Percentiles rank a stretch among this genome's conserved stretches.
Conservation (phyloP, 2,113 vertebrate genomes). For the Podarcis cretensis region DNA sequence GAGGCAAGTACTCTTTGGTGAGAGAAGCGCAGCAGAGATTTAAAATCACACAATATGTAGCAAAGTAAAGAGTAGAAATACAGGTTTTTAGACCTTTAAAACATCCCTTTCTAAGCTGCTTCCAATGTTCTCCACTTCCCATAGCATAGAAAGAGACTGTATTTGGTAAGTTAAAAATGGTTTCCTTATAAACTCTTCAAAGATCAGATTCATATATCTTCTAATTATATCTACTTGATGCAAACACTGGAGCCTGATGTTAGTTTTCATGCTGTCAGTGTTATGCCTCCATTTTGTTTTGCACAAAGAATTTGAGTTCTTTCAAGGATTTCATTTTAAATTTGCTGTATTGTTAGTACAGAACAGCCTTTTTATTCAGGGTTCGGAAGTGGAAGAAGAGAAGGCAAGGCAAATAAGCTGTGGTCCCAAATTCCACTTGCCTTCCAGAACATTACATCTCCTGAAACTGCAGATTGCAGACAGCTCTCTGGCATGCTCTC, state of each 20-base stretch:
- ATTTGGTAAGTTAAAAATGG: too few species aligned
- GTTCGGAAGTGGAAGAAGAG: neutral
- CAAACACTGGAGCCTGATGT: neutral
- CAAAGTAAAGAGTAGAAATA: too few species aligned
- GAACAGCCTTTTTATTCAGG: neutral
- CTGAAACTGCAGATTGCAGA: neutral
- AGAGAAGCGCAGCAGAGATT: too few species aligned
- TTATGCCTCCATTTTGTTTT: neutral
- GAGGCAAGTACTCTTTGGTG: too few species aligned
- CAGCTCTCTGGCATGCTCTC: neutral
- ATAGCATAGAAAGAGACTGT: too few species aligned
- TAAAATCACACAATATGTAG: too few species aligned
- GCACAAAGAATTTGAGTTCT: neutral
- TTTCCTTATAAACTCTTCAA: too few species aligned
- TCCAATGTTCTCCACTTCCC: too few species aligned
- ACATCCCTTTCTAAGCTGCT: too few species aligned
- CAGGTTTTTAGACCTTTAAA: too few species aligned
- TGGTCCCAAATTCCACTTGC: neutral
- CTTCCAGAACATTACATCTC: neutral
- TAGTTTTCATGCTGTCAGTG: neutral
- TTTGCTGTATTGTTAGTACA: neutral
- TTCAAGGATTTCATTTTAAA: neutral
- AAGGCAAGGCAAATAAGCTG: neutral
- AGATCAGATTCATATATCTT: neutral
- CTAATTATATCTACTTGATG: neutral